Percentiles rank a stretch among this genome's conserved stretches.
Conservation (phyloP, 2,113 vertebrate species). For the Cheilinus undulatus region DNA sequence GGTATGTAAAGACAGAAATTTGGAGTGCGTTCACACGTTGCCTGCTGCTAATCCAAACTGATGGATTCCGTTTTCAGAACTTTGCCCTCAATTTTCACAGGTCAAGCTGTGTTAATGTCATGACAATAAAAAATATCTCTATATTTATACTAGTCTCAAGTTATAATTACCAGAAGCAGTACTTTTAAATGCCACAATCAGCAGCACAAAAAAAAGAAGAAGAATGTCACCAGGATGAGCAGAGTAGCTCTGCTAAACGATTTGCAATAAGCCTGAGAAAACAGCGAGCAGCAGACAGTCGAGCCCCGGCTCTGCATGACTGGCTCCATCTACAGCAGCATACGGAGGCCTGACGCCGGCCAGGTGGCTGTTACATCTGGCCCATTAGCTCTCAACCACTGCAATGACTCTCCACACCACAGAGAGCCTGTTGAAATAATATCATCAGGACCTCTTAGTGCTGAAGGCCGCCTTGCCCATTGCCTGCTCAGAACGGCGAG, state of each 20-base stretch:
- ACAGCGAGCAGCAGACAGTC: slow-evolving; percentile 40
- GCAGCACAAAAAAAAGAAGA: slow-evolving; percentile 22
- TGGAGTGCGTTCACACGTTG: slow-evolving; percentile 19
- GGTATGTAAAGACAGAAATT: slow-evolving; percentile 40
- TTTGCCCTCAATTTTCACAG: slow-evolving; percentile 53
- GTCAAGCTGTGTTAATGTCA: slow-evolving; percentile 54
- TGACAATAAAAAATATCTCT: slow-evolving; percentile 29
- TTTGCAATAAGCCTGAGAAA: slow-evolving; percentile 48
- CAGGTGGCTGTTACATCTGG: slow-evolving; percentile 79
- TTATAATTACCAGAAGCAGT: slow-evolving; percentile 35
- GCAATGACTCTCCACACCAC: slow-evolving; percentile 68
- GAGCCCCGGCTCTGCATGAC: slow-evolving; percentile 58
- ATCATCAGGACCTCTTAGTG: slow-evolving; percentile 62
- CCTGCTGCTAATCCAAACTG: slow-evolving; percentile 33
- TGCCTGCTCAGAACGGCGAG: slow-evolving; percentile 50
- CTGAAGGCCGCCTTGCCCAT: slow-evolving; percentile 51
- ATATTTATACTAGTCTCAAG: slow-evolving; percentile 36
- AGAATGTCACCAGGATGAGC: slow-evolving; percentile 45
- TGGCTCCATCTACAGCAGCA: slow-evolving; percentile 56
- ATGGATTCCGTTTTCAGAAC: slow-evolving; percentile 44
- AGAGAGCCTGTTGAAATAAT: slow-evolving; percentile 72
- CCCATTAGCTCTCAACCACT: slow-evolving; percentile 72
- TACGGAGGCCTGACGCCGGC: slow-evolving; percentile 54
- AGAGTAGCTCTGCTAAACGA: slow-evolving; percentile 48
- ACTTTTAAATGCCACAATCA: slow-evolving; percentile 54